These are phyloP conservation scores for Pomphorhynchus laevis DNA, from an alignment of 1,140 invertebrate species.

Conservation along the genomic window DNA sequence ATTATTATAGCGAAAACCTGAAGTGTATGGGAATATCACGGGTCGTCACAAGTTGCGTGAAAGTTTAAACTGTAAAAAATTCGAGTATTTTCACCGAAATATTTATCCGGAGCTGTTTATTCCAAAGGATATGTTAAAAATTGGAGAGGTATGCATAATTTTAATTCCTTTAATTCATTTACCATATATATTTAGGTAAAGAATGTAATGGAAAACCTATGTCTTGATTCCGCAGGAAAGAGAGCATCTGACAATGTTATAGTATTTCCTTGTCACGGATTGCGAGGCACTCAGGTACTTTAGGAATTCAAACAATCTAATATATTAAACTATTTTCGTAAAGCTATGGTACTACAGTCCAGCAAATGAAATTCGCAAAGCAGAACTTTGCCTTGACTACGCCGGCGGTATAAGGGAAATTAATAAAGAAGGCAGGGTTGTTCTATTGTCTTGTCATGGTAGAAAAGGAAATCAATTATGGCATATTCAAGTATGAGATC, in stretches of 20 bases:
- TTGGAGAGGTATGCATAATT: slow-evolving; percentile 42
- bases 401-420: neutral
- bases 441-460: neutral
- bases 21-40: slow-evolving; percentile 58
- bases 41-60: slow-evolving; percentile 35
- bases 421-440: neutral
- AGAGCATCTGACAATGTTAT: slow-evolving; percentile 40
- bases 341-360: neutral
- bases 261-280: slow-evolving; percentile 50
- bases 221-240: slow-evolving; percentile 39
- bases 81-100: slow-evolving; percentile 87
- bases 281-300: slow-evolving; percentile 71
- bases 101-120: slow-evolving; percentile 87
- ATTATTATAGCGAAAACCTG: too few species aligned
- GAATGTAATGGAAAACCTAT: slow-evolving; percentile 28
- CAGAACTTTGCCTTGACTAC: neutral
- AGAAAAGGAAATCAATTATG: slow-evolving; percentile 27
- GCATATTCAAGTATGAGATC: neutral
- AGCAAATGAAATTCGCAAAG: neutral
- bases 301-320: neutral
- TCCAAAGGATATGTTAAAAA: slow-evolving; percentile 63
- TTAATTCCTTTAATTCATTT: slow-evolving; percentile 6
- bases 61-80: slow-evolving; percentile 49
- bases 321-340: neutral
- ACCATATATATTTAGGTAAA: slow-evolving; percentile 29